Evolutionary conservation across 2,113 vertebrate genomes (phyloP).

Genomic region (Bagarius yarrelli): DNA sequence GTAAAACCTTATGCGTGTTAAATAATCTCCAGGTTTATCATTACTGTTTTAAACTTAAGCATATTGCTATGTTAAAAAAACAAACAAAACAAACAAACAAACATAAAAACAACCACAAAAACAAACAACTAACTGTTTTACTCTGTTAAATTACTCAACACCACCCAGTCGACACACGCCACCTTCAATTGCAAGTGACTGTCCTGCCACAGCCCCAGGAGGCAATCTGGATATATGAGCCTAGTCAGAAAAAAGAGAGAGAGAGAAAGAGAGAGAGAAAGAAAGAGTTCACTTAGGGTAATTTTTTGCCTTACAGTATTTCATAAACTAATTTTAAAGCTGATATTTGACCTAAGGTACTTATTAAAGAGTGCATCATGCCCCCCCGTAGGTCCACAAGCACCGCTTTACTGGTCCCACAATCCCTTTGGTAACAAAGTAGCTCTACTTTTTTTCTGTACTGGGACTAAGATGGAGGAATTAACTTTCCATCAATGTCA

Average conservation of each 20-base stretch:
- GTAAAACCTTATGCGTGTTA: neutral
- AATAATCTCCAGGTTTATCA: neutral
- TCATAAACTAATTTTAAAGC: neutral
- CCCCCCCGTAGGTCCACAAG: too few relatives aligned
- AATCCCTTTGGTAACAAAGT: too few relatives aligned
- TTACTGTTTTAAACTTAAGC: neutral
- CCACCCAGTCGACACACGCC: slow-evolving; percentile 91
- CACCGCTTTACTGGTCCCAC: too few relatives aligned
- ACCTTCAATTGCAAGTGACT: slow-evolving; percentile 97
- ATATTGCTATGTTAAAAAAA: slow-evolving; percentile 41
- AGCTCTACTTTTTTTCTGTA: too few relatives aligned
- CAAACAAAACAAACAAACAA: neutral
- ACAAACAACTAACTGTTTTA: neutral
- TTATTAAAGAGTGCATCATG: too few relatives aligned
- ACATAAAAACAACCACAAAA: too few relatives aligned
- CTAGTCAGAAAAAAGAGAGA: slow-evolving; percentile 65
- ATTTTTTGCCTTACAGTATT: neutral
- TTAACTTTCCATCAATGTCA: too few relatives aligned
- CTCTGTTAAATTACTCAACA: slow-evolving; percentile 61
- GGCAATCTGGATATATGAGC: slow-evolving; percentile 98
- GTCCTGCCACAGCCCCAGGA: slow-evolving; percentile 90
- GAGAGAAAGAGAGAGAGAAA: neutral
- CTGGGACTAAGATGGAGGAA: too few relatives aligned
- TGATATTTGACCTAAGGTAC: too few relatives aligned
- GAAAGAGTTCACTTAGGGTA: neutral